Conservation (phyloP, 2,113 vertebrate genomes). For the Chloropsis cyanopogon region DNA sequence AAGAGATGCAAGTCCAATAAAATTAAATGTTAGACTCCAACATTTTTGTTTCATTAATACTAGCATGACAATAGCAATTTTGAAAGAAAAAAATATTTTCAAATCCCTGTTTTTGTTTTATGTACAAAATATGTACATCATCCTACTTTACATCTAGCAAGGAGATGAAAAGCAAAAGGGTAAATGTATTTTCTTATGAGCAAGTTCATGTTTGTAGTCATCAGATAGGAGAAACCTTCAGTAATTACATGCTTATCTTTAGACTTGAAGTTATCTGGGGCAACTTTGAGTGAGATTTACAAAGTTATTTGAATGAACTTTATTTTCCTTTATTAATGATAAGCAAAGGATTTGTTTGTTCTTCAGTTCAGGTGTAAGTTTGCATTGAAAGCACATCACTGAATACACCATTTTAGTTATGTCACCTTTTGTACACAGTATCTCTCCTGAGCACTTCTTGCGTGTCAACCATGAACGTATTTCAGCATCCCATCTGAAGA, state of each 20-base stretch:
- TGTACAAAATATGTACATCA: background rate
- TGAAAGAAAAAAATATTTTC: background rate
- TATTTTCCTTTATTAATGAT: background rate
- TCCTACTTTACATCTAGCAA: background rate
- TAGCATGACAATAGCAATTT: background rate
- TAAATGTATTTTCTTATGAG: background rate
- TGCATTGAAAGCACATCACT: background rate
- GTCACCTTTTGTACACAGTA: background rate
- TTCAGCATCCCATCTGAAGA: background rate
- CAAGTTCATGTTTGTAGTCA: background rate
- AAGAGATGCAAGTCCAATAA: background rate
- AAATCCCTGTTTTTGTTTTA: background rate
- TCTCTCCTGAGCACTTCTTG: background rate
- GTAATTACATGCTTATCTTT: background rate
- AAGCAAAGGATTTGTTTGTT: background rate
- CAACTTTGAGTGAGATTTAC: background rate
- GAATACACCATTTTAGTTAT: background rate
- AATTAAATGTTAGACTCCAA: background rate
- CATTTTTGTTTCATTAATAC: background rate
- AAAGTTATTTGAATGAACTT: background rate
- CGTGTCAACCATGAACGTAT: background rate
- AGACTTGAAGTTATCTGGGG: background rate
- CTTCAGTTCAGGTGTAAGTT: background rate
- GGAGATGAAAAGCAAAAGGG: background rate
- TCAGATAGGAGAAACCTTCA: background rate